These are phyloP conservation scores for Elephas maximus DNA, from an alignment of 2,113 vertebrate species.

Conservation along the genomic window DNA sequence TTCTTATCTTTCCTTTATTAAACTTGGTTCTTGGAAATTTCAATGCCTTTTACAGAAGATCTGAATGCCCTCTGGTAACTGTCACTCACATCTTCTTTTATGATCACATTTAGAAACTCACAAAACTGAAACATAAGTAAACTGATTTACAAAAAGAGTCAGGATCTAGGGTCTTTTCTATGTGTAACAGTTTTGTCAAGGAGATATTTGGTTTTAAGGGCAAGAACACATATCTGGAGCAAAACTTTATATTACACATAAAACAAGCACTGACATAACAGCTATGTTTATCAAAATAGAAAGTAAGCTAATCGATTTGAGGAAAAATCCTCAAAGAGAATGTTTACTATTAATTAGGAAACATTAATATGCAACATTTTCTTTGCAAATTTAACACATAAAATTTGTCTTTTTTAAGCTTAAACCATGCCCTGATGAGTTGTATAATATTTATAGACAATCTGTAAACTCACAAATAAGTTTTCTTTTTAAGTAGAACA, in stretches of 20 bases:
- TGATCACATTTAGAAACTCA: constrained; percentile 39
- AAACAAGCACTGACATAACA: neutral
- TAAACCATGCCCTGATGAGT: neutral
- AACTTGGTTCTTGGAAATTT: constrained; percentile 55
- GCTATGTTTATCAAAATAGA: constrained; percentile 41
- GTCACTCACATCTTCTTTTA: constrained; percentile 43
- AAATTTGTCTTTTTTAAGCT: constrained; percentile 63
- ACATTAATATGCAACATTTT: neutral
- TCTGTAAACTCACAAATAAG: constrained; percentile 62
- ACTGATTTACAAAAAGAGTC: neutral
- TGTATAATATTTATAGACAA: constrained; percentile 35
- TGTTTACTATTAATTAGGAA: constrained; percentile 26
- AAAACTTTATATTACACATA: neutral
- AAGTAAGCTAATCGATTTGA: neutral
- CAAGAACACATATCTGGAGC: constrained; percentile 1
- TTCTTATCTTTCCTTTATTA: constrained; percentile 65
- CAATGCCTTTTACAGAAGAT: constrained; percentile 32
- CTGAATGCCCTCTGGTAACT: constrained; percentile 56
- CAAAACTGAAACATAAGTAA: neutral
- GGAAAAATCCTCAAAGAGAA: neutral
- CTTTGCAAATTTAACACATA: neutral
- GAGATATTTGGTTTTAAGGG: constrained; percentile 17
- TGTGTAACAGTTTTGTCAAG: constrained; percentile 13
- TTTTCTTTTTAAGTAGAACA: constrained; percentile 55
- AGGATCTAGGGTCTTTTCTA: neutral